Evolutionary conservation across 2,888 invertebrate genomes (phyloP).

Genomic region (Tiliacea aurago): DNA sequence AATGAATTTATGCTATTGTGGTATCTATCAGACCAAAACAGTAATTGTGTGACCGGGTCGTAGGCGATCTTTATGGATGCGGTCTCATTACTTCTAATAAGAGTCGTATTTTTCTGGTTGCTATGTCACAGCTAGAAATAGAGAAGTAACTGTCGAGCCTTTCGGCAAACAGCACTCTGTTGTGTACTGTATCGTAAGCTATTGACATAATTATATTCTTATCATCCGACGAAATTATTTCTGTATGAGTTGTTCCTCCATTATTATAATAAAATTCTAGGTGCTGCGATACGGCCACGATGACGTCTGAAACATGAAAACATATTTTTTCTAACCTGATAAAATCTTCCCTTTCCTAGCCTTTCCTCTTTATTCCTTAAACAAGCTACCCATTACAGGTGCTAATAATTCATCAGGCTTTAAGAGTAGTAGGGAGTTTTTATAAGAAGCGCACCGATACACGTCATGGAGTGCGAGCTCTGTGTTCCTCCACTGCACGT

Average conservation of each 20-base stretch:
- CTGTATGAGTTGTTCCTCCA: neutral
- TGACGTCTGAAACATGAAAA: neutral
- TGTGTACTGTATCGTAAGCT: neutral
- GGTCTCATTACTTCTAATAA: neutral
- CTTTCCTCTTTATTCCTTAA: no score
- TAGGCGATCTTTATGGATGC: no score
- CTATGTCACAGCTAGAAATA: neutral
- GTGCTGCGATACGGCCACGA: neutral
- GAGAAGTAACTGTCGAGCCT: rapidly evolving
- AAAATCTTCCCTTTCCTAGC: no score
- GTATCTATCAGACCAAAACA: neutral
- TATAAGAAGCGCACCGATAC: no score
- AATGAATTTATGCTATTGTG: neutral
- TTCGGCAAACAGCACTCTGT: neutral
- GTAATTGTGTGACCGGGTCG: neutral
- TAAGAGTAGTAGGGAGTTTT: no score
- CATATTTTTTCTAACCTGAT: no score
- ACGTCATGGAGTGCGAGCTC: no score
- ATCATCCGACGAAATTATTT: neutral
- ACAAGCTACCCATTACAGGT: no score
- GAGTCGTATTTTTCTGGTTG: neutral
- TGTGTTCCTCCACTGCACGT: no score
- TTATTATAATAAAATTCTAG: neutral
- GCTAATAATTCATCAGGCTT: no score
- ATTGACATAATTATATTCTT: neutral